A percentile compares a stretch with the other conserved stretches of the same genome.
These are phyloP conservation scores for Brachyrhaphis roseni DNA, from an alignment of 2,797 vertebrate genomes.

Conservation along the genomic window DNA sequence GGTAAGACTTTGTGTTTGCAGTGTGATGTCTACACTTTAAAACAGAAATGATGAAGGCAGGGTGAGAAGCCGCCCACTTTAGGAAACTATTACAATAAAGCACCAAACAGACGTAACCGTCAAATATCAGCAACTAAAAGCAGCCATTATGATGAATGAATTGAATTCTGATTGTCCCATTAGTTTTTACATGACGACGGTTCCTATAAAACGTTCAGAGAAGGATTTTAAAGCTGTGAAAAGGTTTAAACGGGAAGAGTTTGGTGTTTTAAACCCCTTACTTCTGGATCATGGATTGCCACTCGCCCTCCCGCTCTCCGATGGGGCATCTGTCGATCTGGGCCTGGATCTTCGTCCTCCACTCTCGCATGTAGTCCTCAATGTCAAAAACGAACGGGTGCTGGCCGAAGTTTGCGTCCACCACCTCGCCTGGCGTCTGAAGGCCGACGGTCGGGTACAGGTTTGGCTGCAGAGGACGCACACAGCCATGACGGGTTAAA, in stretches of 20 bases:
- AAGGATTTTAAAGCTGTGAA: too few species aligned
- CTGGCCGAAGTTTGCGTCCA: slow-evolving; percentile 97
- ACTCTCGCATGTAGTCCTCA: slow-evolving; percentile 98
- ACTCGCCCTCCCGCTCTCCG: slow-evolving; percentile 94
- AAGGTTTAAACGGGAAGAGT: neutral
- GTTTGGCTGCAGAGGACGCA: slow-evolving; percentile 86
- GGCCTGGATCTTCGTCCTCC: slow-evolving; percentile 95
- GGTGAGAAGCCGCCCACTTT: neutral
- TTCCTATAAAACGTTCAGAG: neutral
- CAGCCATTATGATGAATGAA: neutral
- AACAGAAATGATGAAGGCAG: neutral
- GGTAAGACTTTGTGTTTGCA: too few species aligned
- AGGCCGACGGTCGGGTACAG: slow-evolving; percentile 97
- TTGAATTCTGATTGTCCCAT: neutral
- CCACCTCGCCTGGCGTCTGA: slow-evolving; percentile 97
- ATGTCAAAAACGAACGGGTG: slow-evolving; percentile 98
- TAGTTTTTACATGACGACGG: neutral
- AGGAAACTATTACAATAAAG: neutral
- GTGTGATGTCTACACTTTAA: neutral
- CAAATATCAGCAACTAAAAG: neutral
- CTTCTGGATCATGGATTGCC: slow-evolving; percentile 99
- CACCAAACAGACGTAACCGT: neutral
- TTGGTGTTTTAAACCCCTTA: slow-evolving; percentile 70
- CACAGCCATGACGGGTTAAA: neutral
- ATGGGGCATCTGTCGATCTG: slow-evolving; percentile 94